Evolutionary conservation across 2,797 vertebrate species (phyloP).

Genomic region (Pangasius djambal): DNA sequence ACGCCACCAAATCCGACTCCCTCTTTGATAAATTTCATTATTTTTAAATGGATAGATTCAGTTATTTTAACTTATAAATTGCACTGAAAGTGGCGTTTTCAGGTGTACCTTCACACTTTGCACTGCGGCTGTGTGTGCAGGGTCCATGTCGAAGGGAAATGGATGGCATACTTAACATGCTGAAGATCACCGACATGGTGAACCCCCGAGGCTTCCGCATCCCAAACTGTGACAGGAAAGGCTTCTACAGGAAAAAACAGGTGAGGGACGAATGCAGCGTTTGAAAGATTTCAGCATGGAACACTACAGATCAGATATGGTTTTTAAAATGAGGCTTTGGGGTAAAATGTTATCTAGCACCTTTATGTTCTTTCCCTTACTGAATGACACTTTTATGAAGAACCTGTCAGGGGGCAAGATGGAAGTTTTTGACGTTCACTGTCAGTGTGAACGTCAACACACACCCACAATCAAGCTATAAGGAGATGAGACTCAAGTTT

Average conservation of each 20-base stretch:
- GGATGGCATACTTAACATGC: slow-evolving; percentile 86
- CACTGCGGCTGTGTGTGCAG: slow-evolving; percentile 65
- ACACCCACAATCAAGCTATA: neutral
- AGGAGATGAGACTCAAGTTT: neutral
- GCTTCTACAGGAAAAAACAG: slow-evolving; percentile 98
- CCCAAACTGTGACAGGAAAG: slow-evolving; percentile 96
- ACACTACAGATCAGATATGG: neutral
- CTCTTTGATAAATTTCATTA: neutral
- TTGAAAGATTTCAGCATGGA: neutral
- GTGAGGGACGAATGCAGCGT: slow-evolving; percentile 67
- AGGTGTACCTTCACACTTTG: neutral
- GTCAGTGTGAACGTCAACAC: no score
- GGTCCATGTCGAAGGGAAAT: slow-evolving; percentile 94
- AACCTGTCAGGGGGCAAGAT: neutral
- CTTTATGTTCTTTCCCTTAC: neutral
- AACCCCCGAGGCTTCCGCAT: slow-evolving; percentile 88
- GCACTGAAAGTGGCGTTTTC: neutral
- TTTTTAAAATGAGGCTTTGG: neutral
- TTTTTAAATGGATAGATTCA: neutral
- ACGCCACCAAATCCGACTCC: neutral
- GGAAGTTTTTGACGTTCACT: neutral
- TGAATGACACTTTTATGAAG: no score
- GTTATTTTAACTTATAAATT: neutral
- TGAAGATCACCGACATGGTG: slow-evolving; percentile 88
- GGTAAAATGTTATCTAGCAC: neutral